Evolutionary conservation across 2,113 vertebrate species (phyloP), one percentile per base, ranked within the genome.

Genomic region (Phainopepla nitens): DNA sequence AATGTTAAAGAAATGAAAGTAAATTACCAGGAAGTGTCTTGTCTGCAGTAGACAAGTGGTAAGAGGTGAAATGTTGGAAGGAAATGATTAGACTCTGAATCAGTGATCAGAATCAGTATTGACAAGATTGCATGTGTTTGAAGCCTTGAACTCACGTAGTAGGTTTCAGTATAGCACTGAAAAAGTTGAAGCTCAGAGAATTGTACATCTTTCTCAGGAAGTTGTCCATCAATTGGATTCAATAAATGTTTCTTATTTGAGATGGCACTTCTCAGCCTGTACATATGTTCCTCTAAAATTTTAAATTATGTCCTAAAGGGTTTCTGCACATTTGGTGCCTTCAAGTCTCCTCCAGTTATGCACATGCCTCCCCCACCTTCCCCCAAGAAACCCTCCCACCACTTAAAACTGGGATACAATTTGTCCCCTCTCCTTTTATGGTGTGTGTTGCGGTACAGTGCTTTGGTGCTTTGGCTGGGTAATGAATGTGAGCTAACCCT

Each of bases 21-120:
- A 15, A 91, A 64, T 89, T 91, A 45, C 11, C 25, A 61, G 58
- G 28, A 82, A 84, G 25, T 73, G n/a, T 53, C 23, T 60, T 71
- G 24, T 49, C 81, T 66, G 16, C 23, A 58, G 23, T 10, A 86
- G 86, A 31, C 28, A 65, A 65, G 15, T 83, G 36, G 41, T 75
- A 82, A 82, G 51, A 76, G 41, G 28, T 90, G 31, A 69, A 93
- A 94, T 66, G 27, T 36, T 87, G 87, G 41, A 78, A 95, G 81
- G 77, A 93, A 89, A 77, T 44, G 3, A 36, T 60, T 54, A 19
- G 54, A 31, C 24, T 66, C 70, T 82, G 50, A 73, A 92, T 76
- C 75, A 61, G 54, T n/a, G 41, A 82, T 79, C 33, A 60, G 44
- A 62, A 84, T 64, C 57, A 82, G 33, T 56, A 35, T 66, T 70